Base-by-base conservation (phyloP, 2,797 vertebrate species). In the Lemur catta region DNA sequence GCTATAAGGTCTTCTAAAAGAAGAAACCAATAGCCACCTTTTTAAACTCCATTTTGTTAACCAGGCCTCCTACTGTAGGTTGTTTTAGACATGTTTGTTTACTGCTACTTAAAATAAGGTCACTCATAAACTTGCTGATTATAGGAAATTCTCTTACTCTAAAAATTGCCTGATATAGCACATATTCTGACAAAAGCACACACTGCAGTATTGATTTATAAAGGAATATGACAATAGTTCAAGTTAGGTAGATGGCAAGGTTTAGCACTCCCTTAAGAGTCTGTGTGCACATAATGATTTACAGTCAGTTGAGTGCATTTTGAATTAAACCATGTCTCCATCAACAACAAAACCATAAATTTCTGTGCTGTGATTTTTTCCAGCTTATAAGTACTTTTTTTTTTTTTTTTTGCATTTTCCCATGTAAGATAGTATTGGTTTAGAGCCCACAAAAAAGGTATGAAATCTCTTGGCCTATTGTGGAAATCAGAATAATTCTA, bases 41-140 rank as follows among this genome's bases (percentile, higher is more conserved):
- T 75, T 38, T 30, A 18, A 69, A 76, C 28, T 65, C 50, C 1
- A 0, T 91, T 95, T 93, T 80, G 10, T 91, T 89, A 92, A 50
- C 35, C 59, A 89, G 80, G 4, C 0, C 28, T 84, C 71, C 12
- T 35, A 82, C 55, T 92, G 20, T 55, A 50, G 28, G 6, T 38
- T 93, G 69, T 79, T 92, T 91, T 94, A 85, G 52, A 76, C 50
- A 63, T 69, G 6, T 84, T 93, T 91, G 26, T 97, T 97, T 95
- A 82, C 18, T 72, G n/a, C 71, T 89, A 71, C 35, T 90, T 89
- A 67, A 95, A 96, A 90, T 82, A 85, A 67, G 52, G 55, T 93
- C 75, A 87, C 79, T 95, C 71, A 93, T 91, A 95, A 84, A 8
- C 13, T 75, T 95, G 88, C 41, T 94, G 75, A 95, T 81, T 93